These are phyloP conservation scores for Willisornis vidua DNA, from an alignment of 2,113 vertebrate genomes.

Conservation along the genomic window DNA sequence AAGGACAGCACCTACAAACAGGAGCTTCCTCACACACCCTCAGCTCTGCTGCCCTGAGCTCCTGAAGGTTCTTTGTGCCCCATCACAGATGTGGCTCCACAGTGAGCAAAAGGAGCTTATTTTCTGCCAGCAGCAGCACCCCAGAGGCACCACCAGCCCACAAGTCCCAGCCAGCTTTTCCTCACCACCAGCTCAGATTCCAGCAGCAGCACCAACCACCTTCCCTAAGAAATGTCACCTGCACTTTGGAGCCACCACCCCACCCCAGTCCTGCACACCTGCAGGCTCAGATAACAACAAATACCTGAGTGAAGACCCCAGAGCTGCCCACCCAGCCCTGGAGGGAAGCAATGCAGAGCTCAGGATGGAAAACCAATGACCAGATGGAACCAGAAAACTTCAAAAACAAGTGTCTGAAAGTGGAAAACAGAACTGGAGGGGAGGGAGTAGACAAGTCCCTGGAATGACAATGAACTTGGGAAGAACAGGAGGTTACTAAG, in stretches of 20 bases:
- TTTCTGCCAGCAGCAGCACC: background rate
- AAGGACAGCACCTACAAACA: background rate
- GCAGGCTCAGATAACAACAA: no score
- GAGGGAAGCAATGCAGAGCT: background rate
- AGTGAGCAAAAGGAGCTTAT: background rate
- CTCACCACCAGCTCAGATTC: no score
- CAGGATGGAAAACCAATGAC: background rate
- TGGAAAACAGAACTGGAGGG: background rate
- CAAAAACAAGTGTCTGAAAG: background rate
- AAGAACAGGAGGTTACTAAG: background rate
- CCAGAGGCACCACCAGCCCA: background rate
- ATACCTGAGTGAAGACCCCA: background rate
- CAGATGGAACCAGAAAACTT: background rate
- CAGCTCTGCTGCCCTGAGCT: background rate
- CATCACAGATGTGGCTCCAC: fast-evolving
- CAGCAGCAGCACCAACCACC: background rate
- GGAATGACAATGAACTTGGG: background rate
- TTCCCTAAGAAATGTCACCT: fast-evolving
- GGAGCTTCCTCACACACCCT: background rate
- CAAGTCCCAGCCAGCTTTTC: background rate
- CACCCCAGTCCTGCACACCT: background rate
- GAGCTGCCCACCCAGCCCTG: fast-evolving
- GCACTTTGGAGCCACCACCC: background rate
- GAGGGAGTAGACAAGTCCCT: background rate
- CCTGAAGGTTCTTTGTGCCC: background rate